Evolutionary conservation across 1,140 invertebrate genomes (phyloP), one percentile per base, ranked within the genome.

Genomic region (Heliothis subflexa): DNA sequence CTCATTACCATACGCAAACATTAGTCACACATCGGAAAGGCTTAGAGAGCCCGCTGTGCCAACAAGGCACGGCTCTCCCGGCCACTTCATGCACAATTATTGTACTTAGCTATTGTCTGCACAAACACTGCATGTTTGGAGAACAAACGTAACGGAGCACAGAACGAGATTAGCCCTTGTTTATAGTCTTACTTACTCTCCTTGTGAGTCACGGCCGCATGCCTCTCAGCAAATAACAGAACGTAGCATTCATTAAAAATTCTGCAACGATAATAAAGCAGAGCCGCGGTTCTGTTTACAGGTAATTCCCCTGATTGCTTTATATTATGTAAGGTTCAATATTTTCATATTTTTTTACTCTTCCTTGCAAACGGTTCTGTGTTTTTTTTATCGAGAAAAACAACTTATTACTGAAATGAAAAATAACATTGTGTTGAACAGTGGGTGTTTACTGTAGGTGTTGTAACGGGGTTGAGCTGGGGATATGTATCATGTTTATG

Each of bases 1-100:
- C 78, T 91, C 81, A 93, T 94, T 93, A 93, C 77, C 93, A 94
- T 94, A 92, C 45, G 80, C 89, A 93, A 93, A 93, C 89, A 93
- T 89, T 89, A 87, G 90, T 92, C 87, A 88, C 86, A 89, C 86
- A 86, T 89, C 85, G 88, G 83, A 87, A 86, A 84, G 87, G 88
- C 86, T 89, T 86, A 91, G 86, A 81, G 89, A 83, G 84, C 74
- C 83, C 88, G 83, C 81, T 87, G 85, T 84, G 83, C 86, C 85
- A 91, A 90, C 88, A 91, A 84, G 85, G 81, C 81, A 79, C 80
- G 78, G 70, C 86, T 83, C 81, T 83, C 87, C 81, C 78, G 78
- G 82, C 76, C 86, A 88, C 87, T 91, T 86, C 86, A 87, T 83
- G 86, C 87, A 84, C 88, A 92, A 93, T 92, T 93, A 92, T 91